phyloP scores from a whole-genome alignment of 92 coral and sea anemone genomes.

The Nematostella vectensis region DNA sequence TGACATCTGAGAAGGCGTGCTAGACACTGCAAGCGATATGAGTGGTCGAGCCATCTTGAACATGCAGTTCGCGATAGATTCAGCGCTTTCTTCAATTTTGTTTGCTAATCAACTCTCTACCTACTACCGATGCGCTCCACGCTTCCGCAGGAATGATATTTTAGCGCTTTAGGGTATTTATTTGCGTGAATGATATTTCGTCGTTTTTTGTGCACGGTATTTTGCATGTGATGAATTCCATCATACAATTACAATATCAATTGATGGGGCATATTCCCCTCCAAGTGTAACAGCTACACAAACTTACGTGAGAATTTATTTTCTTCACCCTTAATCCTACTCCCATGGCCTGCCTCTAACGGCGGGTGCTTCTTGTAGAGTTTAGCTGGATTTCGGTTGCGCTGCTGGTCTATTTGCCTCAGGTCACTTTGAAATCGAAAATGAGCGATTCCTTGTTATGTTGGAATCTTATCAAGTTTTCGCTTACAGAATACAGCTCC shows the following conservation, averaged over 20 bases:
- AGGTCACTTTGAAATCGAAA: slow-evolving; percentile 68
- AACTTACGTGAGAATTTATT: too few relatives aligned
- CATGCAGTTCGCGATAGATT: too few relatives aligned
- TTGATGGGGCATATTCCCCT: slow-evolving; percentile 3
- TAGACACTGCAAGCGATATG: slow-evolving; percentile 84
- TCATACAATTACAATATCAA: slow-evolving; percentile 44
- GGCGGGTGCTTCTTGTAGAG: too few relatives aligned
- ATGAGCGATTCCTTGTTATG: slow-evolving; percentile 72
- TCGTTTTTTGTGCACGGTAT: slow-evolving; percentile 74
- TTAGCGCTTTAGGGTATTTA: slow-evolving; percentile 19
- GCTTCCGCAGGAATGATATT: neutral
- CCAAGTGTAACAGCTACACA: too few relatives aligned
- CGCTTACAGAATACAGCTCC: neutral
- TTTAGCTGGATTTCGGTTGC: too few relatives aligned
- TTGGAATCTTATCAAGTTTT: slow-evolving; percentile 7
- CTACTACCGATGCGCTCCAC: neutral
- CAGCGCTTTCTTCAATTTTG: neutral
- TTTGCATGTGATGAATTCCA: slow-evolving; percentile 75
- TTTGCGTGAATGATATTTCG: slow-evolving; percentile 45
- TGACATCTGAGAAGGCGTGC: slow-evolving; percentile 75
- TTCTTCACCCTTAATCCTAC: too few relatives aligned
- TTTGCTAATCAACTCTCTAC: neutral
- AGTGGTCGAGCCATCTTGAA: slow-evolving; percentile 33
- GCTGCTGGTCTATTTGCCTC: slow-evolving; percentile 4
- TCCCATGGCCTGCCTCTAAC: too few relatives aligned